phyloP scores from a whole-genome alignment of 2,888 invertebrate species.

The Apodemia hepburni region DNA sequence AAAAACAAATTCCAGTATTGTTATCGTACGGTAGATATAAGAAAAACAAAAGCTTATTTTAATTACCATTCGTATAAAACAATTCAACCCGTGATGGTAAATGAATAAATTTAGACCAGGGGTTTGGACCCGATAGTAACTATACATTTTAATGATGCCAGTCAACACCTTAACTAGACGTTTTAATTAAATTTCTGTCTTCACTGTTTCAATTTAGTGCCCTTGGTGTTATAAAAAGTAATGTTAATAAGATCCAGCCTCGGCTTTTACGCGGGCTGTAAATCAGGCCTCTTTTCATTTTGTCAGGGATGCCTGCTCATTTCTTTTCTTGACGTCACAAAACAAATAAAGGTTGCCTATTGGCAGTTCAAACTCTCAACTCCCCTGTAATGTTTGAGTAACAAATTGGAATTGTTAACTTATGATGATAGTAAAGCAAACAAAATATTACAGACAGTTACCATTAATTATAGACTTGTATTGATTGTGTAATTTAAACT shows the following conservation, averaged over 20 bases:
- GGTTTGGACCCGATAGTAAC: slow-evolving; percentile 24
- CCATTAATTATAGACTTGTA: not conserved
- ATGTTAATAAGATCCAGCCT: slow-evolving; percentile 73
- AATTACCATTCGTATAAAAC: slow-evolving; percentile 7
- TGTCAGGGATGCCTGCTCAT: slow-evolving; percentile 57
- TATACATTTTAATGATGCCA: slow-evolving; percentile 52
- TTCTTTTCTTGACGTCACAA: slow-evolving; percentile 54
- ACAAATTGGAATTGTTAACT: not conserved
- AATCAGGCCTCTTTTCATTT: slow-evolving; percentile 66
- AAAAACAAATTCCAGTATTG: slow-evolving; percentile 6
- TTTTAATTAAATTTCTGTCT: slow-evolving; percentile 75
- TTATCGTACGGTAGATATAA: slow-evolving; percentile 2
- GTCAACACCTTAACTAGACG: slow-evolving; percentile 66
- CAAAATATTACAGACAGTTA: not conserved
- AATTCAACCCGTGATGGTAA: slow-evolving; percentile 15
- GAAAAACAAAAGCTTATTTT: slow-evolving; percentile 17
- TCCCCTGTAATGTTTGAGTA: slow-evolving; percentile 32
- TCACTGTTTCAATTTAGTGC: slow-evolving; percentile 73
- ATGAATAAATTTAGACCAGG: slow-evolving; percentile 29
- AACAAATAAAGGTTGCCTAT: slow-evolving; percentile 69
- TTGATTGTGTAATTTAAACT: not conserved
- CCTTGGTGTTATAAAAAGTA: slow-evolving; percentile 72
- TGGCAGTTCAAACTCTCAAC: slow-evolving; percentile 42
- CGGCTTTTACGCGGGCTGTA: slow-evolving; percentile 65
- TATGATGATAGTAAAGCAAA: slow-evolving; percentile 2